These are phyloP conservation scores for Tipula lateralis DNA, from an alignment of 2,888 invertebrate genomes.

Conservation along the genomic window DNA sequence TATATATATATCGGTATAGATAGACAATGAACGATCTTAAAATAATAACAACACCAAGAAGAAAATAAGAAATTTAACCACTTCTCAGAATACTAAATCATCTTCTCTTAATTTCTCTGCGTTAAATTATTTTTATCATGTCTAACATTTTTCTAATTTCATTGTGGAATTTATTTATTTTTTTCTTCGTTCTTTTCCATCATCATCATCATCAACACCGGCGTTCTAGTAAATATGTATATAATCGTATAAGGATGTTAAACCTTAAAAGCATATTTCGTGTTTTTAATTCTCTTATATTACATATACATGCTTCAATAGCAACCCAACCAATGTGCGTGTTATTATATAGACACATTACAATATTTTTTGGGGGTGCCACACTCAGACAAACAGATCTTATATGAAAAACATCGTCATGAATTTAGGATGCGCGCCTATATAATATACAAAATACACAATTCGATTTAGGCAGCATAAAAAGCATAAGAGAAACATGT, in stretches of 20 bases:
- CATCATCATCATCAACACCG: neutral
- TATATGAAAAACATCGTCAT: neutral
- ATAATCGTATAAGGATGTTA: neutral
- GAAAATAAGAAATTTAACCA: neutral
- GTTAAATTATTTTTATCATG: neutral
- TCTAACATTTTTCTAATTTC: slow-evolving; percentile 24
- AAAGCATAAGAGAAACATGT: neutral
- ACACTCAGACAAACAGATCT: neutral
- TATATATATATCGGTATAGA: neutral
- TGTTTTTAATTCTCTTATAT: neutral
- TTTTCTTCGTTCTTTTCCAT: neutral
- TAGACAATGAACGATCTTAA: neutral
- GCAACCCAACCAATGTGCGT: neutral
- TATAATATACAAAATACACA: neutral
- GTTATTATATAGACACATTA: neutral
- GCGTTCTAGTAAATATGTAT: neutral
- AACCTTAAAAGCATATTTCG: neutral
- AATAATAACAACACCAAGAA: neutral
- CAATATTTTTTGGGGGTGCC: neutral
- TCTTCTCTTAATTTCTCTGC: neutral
- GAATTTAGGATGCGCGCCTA: neutral
- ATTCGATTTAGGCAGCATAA: neutral
- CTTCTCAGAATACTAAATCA: neutral
- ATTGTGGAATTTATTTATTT: neutral
- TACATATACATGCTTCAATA: neutral